A percentile compares a stretch with the other conserved stretches of the same genome.
Evolutionary conservation across 2,113 vertebrate genomes (phyloP).

Genomic region (Ptilorrhoa leucosticta): DNA sequence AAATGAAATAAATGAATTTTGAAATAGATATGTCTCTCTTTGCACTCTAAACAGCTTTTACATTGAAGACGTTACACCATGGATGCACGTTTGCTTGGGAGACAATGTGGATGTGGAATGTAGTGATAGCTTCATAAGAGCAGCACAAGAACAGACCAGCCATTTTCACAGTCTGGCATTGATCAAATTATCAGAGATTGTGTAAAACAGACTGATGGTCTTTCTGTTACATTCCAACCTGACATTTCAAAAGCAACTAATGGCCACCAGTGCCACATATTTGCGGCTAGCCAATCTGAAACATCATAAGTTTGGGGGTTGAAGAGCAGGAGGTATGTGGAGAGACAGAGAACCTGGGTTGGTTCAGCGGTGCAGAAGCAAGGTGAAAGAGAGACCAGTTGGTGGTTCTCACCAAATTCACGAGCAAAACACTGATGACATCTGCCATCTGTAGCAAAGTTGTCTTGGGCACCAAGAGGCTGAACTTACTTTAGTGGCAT

Average conservation of each 20-base stretch:
- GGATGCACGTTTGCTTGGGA: neutral
- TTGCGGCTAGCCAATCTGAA: neutral
- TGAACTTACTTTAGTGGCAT: neutral
- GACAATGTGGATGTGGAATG: neutral
- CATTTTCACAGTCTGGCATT: neutral
- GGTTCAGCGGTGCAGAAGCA: neutral
- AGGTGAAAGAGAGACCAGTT: neutral
- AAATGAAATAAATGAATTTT: neutral
- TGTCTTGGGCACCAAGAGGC: neutral
- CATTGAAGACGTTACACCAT: accelerated
- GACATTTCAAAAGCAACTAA: neutral
- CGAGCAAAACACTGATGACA: neutral
- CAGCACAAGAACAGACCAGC: neutral
- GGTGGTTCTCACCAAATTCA: neutral
- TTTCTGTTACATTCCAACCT: neutral
- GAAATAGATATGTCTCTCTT: neutral
- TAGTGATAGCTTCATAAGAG: neutral
- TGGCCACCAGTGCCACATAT: accelerated
- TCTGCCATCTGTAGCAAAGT: neutral
- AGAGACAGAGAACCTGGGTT: neutral
- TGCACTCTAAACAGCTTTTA: neutral
- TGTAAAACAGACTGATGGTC: neutral
- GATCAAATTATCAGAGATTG: neutral
- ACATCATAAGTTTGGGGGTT: neutral
- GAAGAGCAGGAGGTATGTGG: neutral